Evolutionary conservation across 2,888 invertebrate genomes (phyloP).

Genomic region (Chorisops tibialis): DNA sequence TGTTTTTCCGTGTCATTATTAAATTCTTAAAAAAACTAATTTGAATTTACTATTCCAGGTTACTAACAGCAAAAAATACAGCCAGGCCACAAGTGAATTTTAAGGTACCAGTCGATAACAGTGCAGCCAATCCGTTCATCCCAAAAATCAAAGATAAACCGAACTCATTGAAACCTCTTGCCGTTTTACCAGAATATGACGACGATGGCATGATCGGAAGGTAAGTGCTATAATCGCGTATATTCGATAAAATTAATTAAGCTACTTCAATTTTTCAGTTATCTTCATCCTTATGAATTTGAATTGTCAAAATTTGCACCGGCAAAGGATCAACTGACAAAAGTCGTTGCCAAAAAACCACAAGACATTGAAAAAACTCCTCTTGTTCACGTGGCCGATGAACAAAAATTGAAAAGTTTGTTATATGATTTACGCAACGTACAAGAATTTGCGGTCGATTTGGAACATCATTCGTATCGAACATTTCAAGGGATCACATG

Average conservation of each 20-base stretch:
- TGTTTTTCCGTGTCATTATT: background rate
- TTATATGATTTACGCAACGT: slow-evolving; percentile 63
- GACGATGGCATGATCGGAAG: slow-evolving; percentile 60
- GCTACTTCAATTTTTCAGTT: slow-evolving; percentile 54
- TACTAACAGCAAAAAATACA: slow-evolving; percentile 70
- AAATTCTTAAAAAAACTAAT: background rate
- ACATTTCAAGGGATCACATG: slow-evolving; percentile 94
- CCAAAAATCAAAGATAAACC: slow-evolving; percentile 85
- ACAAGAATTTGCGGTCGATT: slow-evolving; percentile 82
- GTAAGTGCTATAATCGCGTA: slow-evolving; percentile 37
- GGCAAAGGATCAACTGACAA: slow-evolving; percentile 54
- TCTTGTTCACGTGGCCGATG: slow-evolving; percentile 65
- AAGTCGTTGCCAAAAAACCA: slow-evolving; percentile 48
- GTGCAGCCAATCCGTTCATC: slow-evolving; percentile 67
- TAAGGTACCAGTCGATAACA: slow-evolving; percentile 81
- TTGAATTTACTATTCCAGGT: slow-evolving; percentile 44
- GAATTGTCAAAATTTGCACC: slow-evolving; percentile 76
- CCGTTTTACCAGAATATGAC: slow-evolving; percentile 66
- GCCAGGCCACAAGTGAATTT: slow-evolving; percentile 81
- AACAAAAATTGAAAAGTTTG: slow-evolving; percentile 62
- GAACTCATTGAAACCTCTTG: slow-evolving; percentile 77
- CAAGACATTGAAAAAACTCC: slow-evolving; percentile 61
- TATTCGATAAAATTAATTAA: background rate
- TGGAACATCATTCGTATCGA: slow-evolving; percentile 91
- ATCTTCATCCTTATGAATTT: slow-evolving; percentile 82